Evolutionary conservation across 1,140 invertebrate genomes (phyloP).

Genomic region (Drosophila novamexicana): DNA sequence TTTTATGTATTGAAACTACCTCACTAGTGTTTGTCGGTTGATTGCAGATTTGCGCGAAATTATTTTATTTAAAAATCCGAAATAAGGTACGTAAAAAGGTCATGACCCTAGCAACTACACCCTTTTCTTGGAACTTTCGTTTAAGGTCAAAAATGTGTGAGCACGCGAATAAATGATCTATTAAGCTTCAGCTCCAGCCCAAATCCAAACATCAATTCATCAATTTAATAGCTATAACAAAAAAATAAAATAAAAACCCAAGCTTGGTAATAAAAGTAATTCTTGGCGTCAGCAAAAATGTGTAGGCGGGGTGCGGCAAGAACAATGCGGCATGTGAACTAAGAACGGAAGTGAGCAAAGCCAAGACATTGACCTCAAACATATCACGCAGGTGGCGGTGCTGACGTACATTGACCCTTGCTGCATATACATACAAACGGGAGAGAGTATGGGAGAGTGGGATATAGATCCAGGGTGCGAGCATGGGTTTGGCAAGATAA

Average conservation of each 20-base stretch:
- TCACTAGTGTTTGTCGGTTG: too few species aligned
- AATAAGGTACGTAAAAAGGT: conserved; percentile 4
- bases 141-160: conserved; percentile 12
- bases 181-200: conserved; percentile 8
- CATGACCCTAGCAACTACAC: not conserved
- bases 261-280: conserved; percentile 16
- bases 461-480: conserved; percentile 17
- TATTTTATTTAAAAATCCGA: not conserved
- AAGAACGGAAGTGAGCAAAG: conserved; percentile 38
- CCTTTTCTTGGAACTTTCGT: not conserved
- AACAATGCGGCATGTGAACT: conserved; percentile 17
- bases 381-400: conserved; percentile 36
- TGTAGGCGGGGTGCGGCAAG: not conserved
- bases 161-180: conserved; percentile 11
- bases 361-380: conserved; percentile 60
- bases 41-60: not conserved
- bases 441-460: conserved; percentile 1
- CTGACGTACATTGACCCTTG: conserved; percentile 30
- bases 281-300: conserved; percentile 54
- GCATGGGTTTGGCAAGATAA: conserved; percentile 52
- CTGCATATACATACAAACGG: not conserved
- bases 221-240: conserved; percentile 60
- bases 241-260: not conserved
- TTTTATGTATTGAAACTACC: too few species aligned
- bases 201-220: conserved; percentile 66